Base-by-base conservation (phyloP, 2,113 vertebrate species). In the Hepsetus odoe region DNA sequence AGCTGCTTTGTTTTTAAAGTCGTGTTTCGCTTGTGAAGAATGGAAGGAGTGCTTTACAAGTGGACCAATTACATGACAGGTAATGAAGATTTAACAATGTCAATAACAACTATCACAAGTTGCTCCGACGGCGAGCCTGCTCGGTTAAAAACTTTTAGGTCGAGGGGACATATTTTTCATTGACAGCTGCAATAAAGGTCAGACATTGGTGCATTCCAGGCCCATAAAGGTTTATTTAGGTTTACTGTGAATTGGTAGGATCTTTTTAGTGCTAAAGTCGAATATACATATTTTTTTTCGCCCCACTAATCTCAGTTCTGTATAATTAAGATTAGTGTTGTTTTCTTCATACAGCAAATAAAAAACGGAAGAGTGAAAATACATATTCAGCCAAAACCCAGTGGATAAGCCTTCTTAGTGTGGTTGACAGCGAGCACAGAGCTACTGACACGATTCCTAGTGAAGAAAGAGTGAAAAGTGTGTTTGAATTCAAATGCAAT, bases 51-150 rank as follows among this genome's bases (percentile, higher is more conserved):
- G 81, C 88, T 98, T 73, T 94, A 96, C 91, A 98, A 98, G 83
- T 99, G 96, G 96, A 99, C 96, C 42, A 98, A 98, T 90, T 99
- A 98, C 81, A 93, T 98, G 92, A 99, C 96, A 77, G 97, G 97
- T 97, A 89, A 94, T 93, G 13, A 44, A n/a, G 66, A 40, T 65
- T 16, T 10, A 22, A 40, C 18, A 32, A 1, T 28, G 33, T 46
- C 22, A 28, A 28, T 51, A 16, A 0, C 13, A 5, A 3, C 18
- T 40, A 42, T 70, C 13, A 32, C 0, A 30, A 18, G 51, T 1
- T 26, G 49, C 24, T 0, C 40, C 33, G 4, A 55, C 7, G 9
- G 2, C 51, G 9, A 72, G 53, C n/a, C 11, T 35, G 14, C 7
- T 14, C 7, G 24, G 11, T 22, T 8, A 26, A 9, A 56, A 58